A percentile compares a stretch with the other conserved stretches of the same genome.
Conservation (phyloP, 2,888 invertebrate genomes). For the Leistus spinibarbis region DNA sequence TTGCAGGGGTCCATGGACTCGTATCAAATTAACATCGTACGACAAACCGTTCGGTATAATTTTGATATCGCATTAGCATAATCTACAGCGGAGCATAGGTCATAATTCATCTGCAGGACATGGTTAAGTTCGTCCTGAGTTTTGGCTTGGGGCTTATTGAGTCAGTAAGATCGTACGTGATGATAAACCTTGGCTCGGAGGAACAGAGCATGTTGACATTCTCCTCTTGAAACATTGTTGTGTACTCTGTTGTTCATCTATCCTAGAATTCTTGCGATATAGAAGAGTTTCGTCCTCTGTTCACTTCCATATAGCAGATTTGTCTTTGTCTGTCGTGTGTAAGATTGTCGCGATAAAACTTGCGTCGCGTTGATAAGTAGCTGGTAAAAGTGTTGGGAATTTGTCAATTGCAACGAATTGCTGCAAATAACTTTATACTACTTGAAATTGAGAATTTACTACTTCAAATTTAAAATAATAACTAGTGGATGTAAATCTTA, state of each 20-base stretch:
- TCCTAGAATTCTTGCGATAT: background rate
- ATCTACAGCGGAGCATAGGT: conserved; percentile 25
- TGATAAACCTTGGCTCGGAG: conserved; percentile 40
- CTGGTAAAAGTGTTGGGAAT: background rate
- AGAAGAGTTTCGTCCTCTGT: background rate
- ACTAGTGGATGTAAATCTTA: no score
- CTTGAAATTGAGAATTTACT: no score
- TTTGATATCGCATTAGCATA: conserved; percentile 44
- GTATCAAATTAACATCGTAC: conserved; percentile 16
- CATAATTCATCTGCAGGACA: conserved; percentile 38
- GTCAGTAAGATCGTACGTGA: conserved; percentile 47
- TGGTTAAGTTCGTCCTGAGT: conserved; percentile 41
- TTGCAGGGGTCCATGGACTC: background rate
- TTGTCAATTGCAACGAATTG: background rate
- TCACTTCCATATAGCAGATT: background rate
- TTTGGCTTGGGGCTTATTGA: conserved; percentile 43
- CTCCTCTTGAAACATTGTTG: background rate
- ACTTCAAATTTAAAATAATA: no score
- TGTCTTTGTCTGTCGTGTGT: background rate
- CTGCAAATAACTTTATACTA: no score
- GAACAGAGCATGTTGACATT: conserved; percentile 1
- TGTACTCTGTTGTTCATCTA: background rate
- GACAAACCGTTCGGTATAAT: conserved; percentile 35
- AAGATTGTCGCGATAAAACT: background rate
- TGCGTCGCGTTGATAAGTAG: no score